phyloP scores from a whole-genome alignment of 1,140 invertebrate species.

The Lysiphlebus fabarum region DNA sequence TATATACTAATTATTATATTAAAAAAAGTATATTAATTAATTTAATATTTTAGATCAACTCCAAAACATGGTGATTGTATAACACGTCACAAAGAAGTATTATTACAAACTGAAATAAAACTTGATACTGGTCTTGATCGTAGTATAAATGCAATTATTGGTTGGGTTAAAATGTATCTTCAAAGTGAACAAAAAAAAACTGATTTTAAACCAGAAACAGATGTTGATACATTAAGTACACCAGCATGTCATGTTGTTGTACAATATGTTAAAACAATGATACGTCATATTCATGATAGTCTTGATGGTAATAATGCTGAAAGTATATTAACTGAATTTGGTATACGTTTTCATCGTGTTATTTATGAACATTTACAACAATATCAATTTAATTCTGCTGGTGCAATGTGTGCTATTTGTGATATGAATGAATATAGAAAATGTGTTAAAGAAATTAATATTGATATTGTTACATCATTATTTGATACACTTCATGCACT shows the following conservation, averaged over 20 bases:
- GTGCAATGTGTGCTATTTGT: constrained; percentile 95
- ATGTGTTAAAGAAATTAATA: constrained; percentile 72
- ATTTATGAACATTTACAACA: constrained; percentile 93
- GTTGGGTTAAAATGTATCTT: constrained; percentile 88
- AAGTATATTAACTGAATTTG: constrained; percentile 83
- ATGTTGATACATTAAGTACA: constrained; percentile 75
- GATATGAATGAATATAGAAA: constrained; percentile 95
- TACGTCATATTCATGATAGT: constrained; percentile 76
- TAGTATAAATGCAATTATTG: constrained; percentile 81
- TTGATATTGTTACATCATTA: constrained; percentile 75
- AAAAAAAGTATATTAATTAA: constrained; percentile 14
- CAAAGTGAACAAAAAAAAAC: constrained; percentile 93
- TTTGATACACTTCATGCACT: constrained; percentile 95
- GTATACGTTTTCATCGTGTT: constrained; percentile 86
- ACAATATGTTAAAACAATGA: constrained; percentile 75
- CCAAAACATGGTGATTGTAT: constrained; percentile 84
- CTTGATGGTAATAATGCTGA: constrained; percentile 93
- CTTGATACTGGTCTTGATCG: constrained; percentile 87
- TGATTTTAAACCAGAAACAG: constrained; percentile 92
- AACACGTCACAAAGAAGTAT: constrained; percentile 79
- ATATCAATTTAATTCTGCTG: constrained; percentile 93
- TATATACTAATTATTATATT: constrained; percentile 6
- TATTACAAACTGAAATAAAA: constrained; percentile 89
- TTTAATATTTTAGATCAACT: constrained; percentile 67
- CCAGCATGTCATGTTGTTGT: constrained; percentile 83